Evolutionary conservation across 35 echinoderm and acorn worm genomes (phyloP), one percentile per base, ranked within the genome.

Genomic region (Ophioderma brevispina): DNA sequence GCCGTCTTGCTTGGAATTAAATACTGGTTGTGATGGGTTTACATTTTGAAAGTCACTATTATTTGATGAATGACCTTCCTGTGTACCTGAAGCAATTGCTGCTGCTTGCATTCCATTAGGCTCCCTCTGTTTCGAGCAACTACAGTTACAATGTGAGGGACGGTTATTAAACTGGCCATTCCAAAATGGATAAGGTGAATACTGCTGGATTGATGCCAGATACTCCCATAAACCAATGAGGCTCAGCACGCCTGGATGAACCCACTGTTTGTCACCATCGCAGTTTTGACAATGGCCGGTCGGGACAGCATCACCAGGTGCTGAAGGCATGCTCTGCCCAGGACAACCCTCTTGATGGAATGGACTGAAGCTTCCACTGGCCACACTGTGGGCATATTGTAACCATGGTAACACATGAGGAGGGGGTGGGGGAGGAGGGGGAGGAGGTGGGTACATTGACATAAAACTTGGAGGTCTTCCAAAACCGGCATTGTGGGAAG

Each of bases 351-450:
- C 23, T 25, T 70, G 59, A 30, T 70, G 59, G 28, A 70, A 70
- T 70, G 59, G 59, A 70, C 3, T 18, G n/a, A 70, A 70, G n/a
- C 59, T 25, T 70, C 28, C 17, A 70, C 59, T 70, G 59, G 59
- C 59, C 10, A 70, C 59, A 70, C 59, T 70, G 4, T 70, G 59
- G 28, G 59, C 59, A 70, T 70, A 70, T 30, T 70, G 17, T 70
- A 70, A 30, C 59, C 59, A 70, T 70, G 59, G 59, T 70, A 70
- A 70, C 59, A 70, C 59, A 70, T 70, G 59, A 25, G 59, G 59
- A 4, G 59, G 59, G 10, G 59, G 59, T 13, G 59, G 59, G 10
- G 59, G 59, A 2, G 59, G 59, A 70, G 59, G 59, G 28, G 59
- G 59, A 30, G 59, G 59, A 18, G 59, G 59, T 70, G 59, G 59